These are phyloP conservation scores for Spinibarbus caldwelli DNA, from an alignment of 2,797 vertebrate species.

Conservation along the genomic window DNA sequence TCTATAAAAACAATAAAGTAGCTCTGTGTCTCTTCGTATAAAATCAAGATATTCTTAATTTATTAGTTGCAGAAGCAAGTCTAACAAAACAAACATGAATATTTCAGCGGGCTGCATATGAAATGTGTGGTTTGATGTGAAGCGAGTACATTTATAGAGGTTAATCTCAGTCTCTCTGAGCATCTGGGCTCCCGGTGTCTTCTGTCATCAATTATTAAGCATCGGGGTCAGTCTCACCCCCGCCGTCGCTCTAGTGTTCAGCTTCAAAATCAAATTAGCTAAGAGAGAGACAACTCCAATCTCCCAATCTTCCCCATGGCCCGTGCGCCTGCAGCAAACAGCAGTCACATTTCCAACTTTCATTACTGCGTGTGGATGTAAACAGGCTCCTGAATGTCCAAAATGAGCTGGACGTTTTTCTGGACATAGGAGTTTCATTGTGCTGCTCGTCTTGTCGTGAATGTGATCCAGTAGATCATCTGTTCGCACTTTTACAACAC, in stretches of 20 bases:
- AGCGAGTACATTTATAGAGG: conserved; percentile 6
- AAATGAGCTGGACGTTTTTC: background rate
- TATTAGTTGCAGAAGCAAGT: background rate
- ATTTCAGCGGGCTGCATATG: background rate
- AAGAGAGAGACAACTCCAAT: conserved; percentile 10
- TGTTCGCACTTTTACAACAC: too few relatives aligned
- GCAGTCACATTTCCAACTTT: background rate
- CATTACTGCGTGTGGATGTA: background rate
- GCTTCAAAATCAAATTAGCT: conserved; percentile 16
- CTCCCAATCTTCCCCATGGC: background rate
- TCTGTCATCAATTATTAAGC: conserved; percentile 64
- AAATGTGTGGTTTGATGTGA: conserved; percentile 10
- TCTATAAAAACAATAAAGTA: background rate
- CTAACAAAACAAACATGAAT: conserved; percentile 26
- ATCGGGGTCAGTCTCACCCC: background rate
- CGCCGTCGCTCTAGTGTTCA: background rate
- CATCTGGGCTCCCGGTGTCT: conserved; percentile 62
- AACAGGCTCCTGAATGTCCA: background rate
- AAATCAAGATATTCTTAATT: conserved; percentile 4
- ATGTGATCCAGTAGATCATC: background rate
- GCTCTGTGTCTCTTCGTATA: background rate
- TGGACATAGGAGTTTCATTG: background rate
- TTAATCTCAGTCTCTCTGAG: conserved; percentile 10
- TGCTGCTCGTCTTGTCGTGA: background rate
- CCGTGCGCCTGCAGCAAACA: background rate